Evolutionary conservation across 2,113 vertebrate genomes (phyloP), one percentile per base, ranked within the genome.

Genomic region (Scomber scombrus): DNA sequence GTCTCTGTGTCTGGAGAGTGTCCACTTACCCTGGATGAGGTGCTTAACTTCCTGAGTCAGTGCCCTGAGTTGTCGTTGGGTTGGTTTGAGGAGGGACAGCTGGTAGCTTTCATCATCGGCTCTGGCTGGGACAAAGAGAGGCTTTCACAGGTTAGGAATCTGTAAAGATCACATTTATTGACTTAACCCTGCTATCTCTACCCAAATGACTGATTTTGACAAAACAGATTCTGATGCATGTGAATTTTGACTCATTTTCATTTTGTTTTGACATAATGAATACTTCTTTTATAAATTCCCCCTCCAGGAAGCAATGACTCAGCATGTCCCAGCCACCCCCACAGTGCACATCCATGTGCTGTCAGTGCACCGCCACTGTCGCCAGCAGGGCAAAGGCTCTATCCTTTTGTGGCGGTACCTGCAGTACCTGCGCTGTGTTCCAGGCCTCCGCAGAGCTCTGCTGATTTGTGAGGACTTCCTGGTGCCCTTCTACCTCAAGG

Each of bases 61-160:
- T 96, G 95, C 73, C 93, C 95, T 3, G 95, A 96, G 87, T 89
- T 95, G 23, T 95, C 95, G 0, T 81, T 96, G 85, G 95, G 95
- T 51, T 95, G 95, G 94, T 96, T 96, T 45, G 95, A 96, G 84
- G 95, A 94, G 75, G 95, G 95, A 11, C 94, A 95, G 83, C 88
- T 96, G 60, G 93, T 95, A 6, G 95, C 95, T 34, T 96, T 96
- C 84, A 94, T 96, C 88, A 96, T 96, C 4, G 94, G 94, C 46
- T 94, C 95, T 1, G 94, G 95, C 43, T 96, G 95, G 95, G 92
- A 90, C 82, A 95, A 95, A 55, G 94, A 95, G 58, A 92, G 91
- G 73, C 93, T 96, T 43, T 91, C 88, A 52, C 93, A 96, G 92
- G 95, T 95, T 78, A 85, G 56, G 57, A 54, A 51, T 47, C 14